Conservation (phyloP, 2,113 vertebrate species). For the Atlantisia rogersi region DNA sequence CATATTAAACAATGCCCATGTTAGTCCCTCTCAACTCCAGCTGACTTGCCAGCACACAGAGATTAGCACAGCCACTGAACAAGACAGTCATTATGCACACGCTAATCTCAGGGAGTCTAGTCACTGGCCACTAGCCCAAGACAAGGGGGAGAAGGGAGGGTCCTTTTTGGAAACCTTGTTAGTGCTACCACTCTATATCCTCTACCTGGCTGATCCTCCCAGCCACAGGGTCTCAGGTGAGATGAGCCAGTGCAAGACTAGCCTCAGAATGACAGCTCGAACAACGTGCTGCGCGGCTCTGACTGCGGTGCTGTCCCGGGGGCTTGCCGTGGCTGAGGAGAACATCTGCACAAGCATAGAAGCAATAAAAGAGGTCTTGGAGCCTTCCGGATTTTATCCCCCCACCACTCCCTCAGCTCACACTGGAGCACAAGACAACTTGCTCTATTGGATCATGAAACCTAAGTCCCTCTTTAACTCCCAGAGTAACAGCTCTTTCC, state of each 20-base stretch:
- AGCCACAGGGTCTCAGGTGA: slow-evolving; percentile 44
- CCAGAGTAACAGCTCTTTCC: background rate
- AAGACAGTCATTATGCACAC: slow-evolving; percentile 14
- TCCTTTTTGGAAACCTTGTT: slow-evolving; percentile 35
- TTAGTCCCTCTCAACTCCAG: background rate
- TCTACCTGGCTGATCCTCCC: slow-evolving; percentile 63
- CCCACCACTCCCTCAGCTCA: background rate
- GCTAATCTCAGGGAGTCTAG: slow-evolving; percentile 1
- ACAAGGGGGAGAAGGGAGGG: slow-evolving; percentile 16
- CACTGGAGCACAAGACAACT: background rate
- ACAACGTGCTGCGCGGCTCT: background rate
- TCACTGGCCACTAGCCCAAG: slow-evolving; percentile 40
- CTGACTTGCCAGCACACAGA: background rate
- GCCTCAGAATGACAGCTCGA: slow-evolving; percentile 18
- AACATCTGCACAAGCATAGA: slow-evolving; percentile 55
- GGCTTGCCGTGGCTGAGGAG: background rate
- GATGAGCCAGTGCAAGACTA: slow-evolving; percentile 30
- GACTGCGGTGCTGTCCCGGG: background rate
- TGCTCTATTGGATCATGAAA: background rate
- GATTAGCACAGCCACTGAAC: slow-evolving; percentile 4
- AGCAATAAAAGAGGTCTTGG: slow-evolving; percentile 20
- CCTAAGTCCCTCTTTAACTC: background rate
- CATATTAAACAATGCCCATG: background rate
- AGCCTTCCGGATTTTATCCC: background rate
- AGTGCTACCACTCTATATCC: slow-evolving; percentile 19